phyloP scores from a whole-genome alignment of 2,888 invertebrate genomes.

The Leptopilina syphax region DNA sequence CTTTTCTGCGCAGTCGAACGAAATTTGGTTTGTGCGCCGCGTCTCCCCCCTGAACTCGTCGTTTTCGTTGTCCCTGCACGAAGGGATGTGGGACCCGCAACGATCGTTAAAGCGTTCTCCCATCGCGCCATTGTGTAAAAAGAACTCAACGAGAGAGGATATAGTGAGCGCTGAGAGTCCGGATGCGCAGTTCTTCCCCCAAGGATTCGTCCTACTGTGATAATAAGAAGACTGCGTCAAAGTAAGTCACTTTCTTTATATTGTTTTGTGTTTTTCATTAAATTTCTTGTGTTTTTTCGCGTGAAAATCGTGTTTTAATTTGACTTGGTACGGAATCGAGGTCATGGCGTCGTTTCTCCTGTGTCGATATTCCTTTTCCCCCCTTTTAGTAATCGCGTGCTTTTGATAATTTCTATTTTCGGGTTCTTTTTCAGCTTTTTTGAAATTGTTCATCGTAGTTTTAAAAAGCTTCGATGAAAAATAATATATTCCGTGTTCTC shows the following conservation, averaged over 20 bases:
- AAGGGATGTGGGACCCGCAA: slow-evolving; percentile 63
- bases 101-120: slow-evolving; percentile 68
- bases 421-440: neutral
- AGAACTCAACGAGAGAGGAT: slow-evolving; percentile 71
- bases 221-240: slow-evolving; percentile 75
- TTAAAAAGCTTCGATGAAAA: neutral
- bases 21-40: slow-evolving; percentile 69
- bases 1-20: slow-evolving; percentile 63
- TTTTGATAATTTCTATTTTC: neutral
- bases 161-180: slow-evolving; percentile 72
- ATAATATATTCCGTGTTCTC: slow-evolving; percentile 40
- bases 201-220: slow-evolving; percentile 74
- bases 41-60: slow-evolving; percentile 65
- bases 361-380: neutral
- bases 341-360: slow-evolving; percentile 43
- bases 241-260: slow-evolving; percentile 65
- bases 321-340: slow-evolving; percentile 44
- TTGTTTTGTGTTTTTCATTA: neutral
- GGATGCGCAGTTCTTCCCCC: slow-evolving; percentile 72
- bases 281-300: neutral
- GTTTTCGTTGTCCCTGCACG: slow-evolving; percentile 63
- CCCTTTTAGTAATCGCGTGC: slow-evolving; percentile 41
- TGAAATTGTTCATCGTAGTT: neutral
- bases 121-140: slow-evolving; percentile 73
- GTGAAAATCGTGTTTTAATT: neutral